These are phyloP conservation scores for Catagonus wagneri DNA, from an alignment of 2,113 vertebrate species.

Conservation along the genomic window DNA sequence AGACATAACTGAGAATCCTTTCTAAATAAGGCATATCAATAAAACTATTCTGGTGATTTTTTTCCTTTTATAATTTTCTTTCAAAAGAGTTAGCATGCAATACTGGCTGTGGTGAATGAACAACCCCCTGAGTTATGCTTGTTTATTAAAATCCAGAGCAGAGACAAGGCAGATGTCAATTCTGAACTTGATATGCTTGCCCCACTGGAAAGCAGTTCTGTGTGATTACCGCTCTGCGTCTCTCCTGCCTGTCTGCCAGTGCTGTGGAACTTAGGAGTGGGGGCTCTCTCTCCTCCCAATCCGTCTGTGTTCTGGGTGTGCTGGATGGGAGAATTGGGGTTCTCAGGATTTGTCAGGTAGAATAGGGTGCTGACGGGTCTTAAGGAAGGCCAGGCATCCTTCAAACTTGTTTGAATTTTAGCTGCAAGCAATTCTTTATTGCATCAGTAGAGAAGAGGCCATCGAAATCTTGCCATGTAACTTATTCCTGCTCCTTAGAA, in stretches of 20 bases:
- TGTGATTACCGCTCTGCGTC: not conserved
- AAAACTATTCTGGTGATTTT: not conserved
- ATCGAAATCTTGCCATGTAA: not conserved
- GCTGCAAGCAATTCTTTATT: not conserved
- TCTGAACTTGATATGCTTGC: not conserved
- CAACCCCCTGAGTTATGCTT: not conserved
- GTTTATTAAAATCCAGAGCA: not conserved
- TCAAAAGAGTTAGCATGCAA: not conserved
- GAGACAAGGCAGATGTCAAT: not conserved
- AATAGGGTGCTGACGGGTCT: not conserved
- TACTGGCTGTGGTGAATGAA: not conserved
- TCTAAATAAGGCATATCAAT: not conserved
- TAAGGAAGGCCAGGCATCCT: not conserved
- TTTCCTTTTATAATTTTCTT: not conserved
- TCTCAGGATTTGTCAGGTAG: not conserved
- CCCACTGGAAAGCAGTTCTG: not conserved
- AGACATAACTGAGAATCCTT: not conserved
- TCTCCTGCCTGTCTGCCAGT: not conserved
- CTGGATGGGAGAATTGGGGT: not conserved
- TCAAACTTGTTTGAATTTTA: conserved; percentile 40
- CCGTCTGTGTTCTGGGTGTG: not conserved
- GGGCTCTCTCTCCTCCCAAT: not conserved
- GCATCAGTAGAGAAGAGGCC: not conserved
- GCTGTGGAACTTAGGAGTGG: not conserved
- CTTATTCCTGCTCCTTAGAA: not conserved